phyloP scores from a whole-genome alignment of 2,113 vertebrate genomes.

The Eira barbara region DNA sequence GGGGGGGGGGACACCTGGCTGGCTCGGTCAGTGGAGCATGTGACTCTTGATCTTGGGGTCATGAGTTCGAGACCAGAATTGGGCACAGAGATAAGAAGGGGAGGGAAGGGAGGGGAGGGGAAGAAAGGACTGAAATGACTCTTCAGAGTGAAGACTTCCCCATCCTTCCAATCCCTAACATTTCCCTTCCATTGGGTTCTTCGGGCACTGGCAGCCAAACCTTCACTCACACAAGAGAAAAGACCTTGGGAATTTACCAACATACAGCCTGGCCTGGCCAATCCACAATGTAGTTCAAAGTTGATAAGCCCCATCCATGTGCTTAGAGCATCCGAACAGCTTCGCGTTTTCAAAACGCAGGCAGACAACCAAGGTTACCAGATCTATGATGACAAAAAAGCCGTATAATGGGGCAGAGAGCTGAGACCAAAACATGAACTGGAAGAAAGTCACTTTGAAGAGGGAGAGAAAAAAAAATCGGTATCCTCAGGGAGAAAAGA shows the following conservation, averaged over 20 bases:
- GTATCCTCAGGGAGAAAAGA: neutral
- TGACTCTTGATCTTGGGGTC: neutral
- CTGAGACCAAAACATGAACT: neutral
- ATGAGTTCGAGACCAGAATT: neutral
- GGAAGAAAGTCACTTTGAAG: neutral
- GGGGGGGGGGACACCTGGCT: neutral
- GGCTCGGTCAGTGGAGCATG: neutral
- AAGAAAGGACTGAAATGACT: neutral
- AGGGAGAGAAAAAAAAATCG: neutral
- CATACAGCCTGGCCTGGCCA: neutral
- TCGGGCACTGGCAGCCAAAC: neutral
- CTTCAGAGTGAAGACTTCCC: neutral
- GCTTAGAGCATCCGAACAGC: neutral
- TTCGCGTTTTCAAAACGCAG: neutral
- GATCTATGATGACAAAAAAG: neutral
- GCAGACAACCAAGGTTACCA: neutral
- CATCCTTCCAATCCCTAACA: neutral
- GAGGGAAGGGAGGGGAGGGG: neutral
- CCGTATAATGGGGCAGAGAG: neutral
- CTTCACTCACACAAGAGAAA: neutral
- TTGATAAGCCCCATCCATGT: neutral
- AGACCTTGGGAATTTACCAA: neutral
- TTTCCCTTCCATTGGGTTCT: neutral
- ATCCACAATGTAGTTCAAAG: neutral
- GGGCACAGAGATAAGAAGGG: neutral